Evolutionary conservation across 1,140 invertebrate species (phyloP), one percentile per base, ranked within the genome.

Genomic region (Diplogasteroides magnus): DNA sequence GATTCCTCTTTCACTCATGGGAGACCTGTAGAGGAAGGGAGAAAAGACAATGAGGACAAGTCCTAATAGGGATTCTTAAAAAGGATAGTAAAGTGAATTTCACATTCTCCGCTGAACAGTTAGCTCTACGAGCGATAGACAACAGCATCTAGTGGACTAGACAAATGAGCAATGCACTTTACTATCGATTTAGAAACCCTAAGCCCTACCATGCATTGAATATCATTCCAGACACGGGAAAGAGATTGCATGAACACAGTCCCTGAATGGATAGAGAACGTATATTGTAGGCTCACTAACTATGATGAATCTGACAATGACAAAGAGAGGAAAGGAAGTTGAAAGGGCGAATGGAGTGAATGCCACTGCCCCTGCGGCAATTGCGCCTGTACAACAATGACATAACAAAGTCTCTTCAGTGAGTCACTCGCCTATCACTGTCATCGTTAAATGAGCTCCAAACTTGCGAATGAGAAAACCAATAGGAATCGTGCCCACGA

Each of bases 161-260:
- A n/a, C n/a, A n/a, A n/a, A n/a, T n/a, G n/a, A n/a, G n/a, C n/a
- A n/a, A n/a, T n/a, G n/a, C n/a, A n/a, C n/a, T n/a, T n/a, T n/a
- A n/a, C n/a, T n/a, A n/a, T n/a, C n/a, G n/a, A n/a, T n/a, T n/a
- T n/a, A n/a, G n/a, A n/a, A n/a, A n/a, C n/a, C n/a, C n/a, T n/a
- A n/a, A n/a, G n/a, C n/a, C n/a, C n/a, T n/a, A n/a, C 73, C 73
- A 74, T 48, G 73, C 69, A 15, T 64, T 66, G 1, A 73, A 64
- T 15, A 74, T 69, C 2, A 69, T 65, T 55, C 73, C 73, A 15
- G 69, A 56, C 14, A 74, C 61, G 2, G 73, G 73, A 29, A 74
- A 66, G 1, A 72, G 48, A 26, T 72, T 73, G 3, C 70, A 32
- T 27, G 69, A 19, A 23, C 67, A 64, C 55, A 73, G 48, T n/a